Conservation (phyloP, 2,113 vertebrate species). For the Gymnorhina tibicen region DNA sequence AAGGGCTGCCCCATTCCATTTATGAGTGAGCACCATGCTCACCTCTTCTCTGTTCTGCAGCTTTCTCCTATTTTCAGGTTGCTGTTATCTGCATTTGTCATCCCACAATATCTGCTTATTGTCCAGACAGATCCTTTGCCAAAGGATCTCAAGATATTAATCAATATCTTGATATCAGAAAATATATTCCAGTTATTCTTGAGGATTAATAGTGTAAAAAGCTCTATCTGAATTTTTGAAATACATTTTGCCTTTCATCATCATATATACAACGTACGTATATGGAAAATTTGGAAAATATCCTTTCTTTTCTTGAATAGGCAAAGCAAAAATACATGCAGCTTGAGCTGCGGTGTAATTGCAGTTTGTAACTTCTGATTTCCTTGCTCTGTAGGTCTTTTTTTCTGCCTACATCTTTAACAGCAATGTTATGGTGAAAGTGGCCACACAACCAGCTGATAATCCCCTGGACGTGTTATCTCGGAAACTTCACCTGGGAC, state of each 20-base stretch:
- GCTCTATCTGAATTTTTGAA: background rate
- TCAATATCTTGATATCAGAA: background rate
- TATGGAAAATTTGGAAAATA: background rate
- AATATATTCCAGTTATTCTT: background rate
- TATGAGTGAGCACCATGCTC: background rate
- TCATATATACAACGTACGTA: rapidly evolving
- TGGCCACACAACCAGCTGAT: constrained; percentile 97
- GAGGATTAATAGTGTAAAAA: background rate
- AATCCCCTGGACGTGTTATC: constrained; percentile 97
- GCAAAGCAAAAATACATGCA: background rate
- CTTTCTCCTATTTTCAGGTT: background rate
- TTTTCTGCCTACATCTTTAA: constrained; percentile 99
- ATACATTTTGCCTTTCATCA: background rate
- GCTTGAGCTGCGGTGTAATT: background rate
- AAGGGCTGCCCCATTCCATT: background rate
- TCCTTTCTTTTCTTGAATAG: background rate
- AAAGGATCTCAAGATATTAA: background rate
- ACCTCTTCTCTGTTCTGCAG: background rate
- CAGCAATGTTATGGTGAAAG: constrained; percentile 99
- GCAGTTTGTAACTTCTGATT: background rate
- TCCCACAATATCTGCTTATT: background rate
- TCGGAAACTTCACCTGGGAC: constrained; percentile 95
- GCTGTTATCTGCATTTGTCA: background rate
- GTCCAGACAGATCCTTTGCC: background rate
- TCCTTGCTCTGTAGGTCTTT: constrained; percentile 82